Evolutionary conservation across 1,140 invertebrate species (phyloP).

Genomic region (Ceratoteleas bidentatus): DNA sequence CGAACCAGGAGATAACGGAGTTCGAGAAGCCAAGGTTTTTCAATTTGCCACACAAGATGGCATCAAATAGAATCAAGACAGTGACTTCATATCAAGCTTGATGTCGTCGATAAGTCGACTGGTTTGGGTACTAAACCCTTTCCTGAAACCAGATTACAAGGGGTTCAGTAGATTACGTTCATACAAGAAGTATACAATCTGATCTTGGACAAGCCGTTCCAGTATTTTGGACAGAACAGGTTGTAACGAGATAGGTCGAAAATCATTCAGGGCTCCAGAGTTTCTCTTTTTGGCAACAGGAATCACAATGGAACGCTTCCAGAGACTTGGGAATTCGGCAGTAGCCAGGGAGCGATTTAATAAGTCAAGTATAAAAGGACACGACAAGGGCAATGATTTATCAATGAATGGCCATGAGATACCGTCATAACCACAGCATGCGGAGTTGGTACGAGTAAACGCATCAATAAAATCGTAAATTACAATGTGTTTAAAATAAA

Average conservation of each 20-base stretch:
- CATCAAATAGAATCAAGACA: constrained; percentile 70
- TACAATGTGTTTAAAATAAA: background rate
- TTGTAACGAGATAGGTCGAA: background rate
- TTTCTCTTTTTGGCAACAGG: background rate
- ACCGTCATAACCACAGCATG: too few relatives aligned
- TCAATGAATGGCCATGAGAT: too few relatives aligned
- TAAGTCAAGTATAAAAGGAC: background rate
- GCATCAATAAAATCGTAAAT: background rate
- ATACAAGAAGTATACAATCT: background rate
- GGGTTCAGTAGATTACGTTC: background rate
- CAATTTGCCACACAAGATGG: background rate
- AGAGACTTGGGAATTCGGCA: background rate
- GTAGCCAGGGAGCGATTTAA: background rate
- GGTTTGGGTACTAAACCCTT: too few relatives aligned
- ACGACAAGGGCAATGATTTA: background rate
- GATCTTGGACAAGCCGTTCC: background rate
- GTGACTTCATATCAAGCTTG: constrained; percentile 52
- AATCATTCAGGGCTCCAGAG: background rate
- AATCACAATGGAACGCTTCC: background rate
- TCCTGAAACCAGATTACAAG: background rate
- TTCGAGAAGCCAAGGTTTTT: background rate
- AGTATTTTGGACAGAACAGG: constrained; percentile 30
- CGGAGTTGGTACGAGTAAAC: background rate
- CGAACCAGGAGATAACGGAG: too few relatives aligned
- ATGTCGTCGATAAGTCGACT: constrained; percentile 57